These are phyloP conservation scores for Eudemis profundana DNA, from an alignment of 2,888 invertebrate genomes.

Conservation along the genomic window DNA sequence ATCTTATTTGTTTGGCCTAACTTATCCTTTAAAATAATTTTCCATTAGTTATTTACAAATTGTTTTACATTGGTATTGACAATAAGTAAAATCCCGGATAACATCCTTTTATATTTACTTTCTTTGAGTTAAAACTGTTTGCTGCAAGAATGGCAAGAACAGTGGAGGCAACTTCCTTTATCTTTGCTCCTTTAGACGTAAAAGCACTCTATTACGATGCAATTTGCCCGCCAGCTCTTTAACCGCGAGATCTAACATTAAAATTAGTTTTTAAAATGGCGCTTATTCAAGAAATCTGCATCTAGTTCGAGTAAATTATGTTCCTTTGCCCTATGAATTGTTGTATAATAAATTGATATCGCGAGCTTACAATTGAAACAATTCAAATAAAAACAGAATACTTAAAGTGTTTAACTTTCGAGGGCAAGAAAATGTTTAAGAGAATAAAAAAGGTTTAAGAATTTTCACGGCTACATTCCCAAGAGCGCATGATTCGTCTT, in stretches of 20 bases:
- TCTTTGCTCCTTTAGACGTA: slow-evolving; percentile 9
- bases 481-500: too few species aligned
- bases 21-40: too few species aligned
- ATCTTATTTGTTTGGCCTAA: too few species aligned
- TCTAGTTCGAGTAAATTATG: not conserved
- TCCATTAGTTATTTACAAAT: not conserved
- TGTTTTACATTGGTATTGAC: not conserved
- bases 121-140: slow-evolving; percentile 14
- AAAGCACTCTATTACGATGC: slow-evolving; percentile 23
- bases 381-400: not conserved
- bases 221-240: slow-evolving; percentile 21
- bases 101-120: not conserved
- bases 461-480: too few species aligned
- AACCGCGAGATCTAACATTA: not conserved
- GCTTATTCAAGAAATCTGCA: not conserved
- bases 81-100: not conserved
- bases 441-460: too few species aligned
- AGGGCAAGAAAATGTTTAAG: too few species aligned
- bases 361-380: not conserved
- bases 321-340: not conserved
- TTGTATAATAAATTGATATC: not conserved
- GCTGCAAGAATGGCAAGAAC: slow-evolving; percentile 1
- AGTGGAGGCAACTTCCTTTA: slow-evolving; percentile 15
- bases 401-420: not conserved
- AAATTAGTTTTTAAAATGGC: slow-evolving; percentile 5